Evolutionary conservation across 2,888 invertebrate genomes (phyloP), one percentile per base, ranked within the genome.

Genomic region (Ophioninae sp.): DNA sequence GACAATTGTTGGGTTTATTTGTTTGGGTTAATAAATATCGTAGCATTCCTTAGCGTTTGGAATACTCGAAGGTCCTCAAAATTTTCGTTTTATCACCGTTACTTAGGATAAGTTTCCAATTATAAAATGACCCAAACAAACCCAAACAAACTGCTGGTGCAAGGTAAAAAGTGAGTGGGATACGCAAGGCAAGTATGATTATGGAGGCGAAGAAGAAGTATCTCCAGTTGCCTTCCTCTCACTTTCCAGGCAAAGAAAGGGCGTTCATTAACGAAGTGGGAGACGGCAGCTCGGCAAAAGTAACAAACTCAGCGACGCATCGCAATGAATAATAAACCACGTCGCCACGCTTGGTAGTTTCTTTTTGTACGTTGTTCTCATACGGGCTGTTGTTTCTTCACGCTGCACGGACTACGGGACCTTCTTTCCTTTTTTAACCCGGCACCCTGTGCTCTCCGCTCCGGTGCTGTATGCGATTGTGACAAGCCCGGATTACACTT

Each of bases 281-380:
- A 58, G 22, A 69, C 65, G 67, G 51, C 61, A 59, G 37, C 44
- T 3, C 10, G 13, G 5, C 61, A 68, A 58, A 68, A 44, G 58
- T 73, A 69, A 73, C 74, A 71, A 69, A 75, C 74, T 79, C 69
- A 71, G 79, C 68, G 79, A 75, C 71, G 79, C 75, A 82, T 65
- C 69, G 58, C 74, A 51, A 58, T 79, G 82, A 82, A 82, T 82
- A 79, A 79, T 75, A 79, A 79, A 82, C 64, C 41, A 72, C 75
- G 59, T 68, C 39, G 64, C 56, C 65, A 41, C 61, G 30, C 44
- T 68, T 59, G n/a, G 69, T 67, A 68, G 41, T 75, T 82, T 44
- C 41, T 69, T 56, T 9, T 61, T 56, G 23, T 69, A 51, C 17
- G 51, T 51, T 51, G 74, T 37, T 10, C 37, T 56, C 63, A 10